Evolutionary conservation across 2,888 invertebrate species (phyloP).

Genomic region (Drymonia ruficornis): DNA sequence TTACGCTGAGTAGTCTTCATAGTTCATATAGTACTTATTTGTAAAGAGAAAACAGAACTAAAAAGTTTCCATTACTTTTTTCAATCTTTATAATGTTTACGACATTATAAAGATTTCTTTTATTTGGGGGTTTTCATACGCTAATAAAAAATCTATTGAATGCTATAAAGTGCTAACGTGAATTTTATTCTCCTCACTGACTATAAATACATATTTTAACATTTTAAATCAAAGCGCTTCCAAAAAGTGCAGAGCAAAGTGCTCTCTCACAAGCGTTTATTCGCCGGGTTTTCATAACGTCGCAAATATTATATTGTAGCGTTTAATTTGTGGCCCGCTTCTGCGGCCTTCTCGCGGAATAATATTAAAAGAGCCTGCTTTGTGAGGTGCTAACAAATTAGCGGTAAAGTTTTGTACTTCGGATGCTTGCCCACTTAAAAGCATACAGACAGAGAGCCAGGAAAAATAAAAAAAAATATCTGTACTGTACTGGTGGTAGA

Average conservation of each 20-base stretch:
- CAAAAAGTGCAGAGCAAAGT: neutral
- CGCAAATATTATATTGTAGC: conserved; percentile 56
- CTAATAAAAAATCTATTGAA: neutral
- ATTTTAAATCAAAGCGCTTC: neutral
- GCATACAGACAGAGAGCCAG: conserved; percentile 11
- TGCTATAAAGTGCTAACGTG: no score
- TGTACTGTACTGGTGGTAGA: no score
- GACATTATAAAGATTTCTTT: no score
- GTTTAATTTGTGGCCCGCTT: conserved; percentile 64
- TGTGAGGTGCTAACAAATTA: conserved; percentile 75
- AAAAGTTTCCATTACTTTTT: no score
- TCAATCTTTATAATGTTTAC: no score
- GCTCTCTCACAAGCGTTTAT: conserved; percentile 21
- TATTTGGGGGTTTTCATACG: conserved; percentile 3
- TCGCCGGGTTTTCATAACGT: conserved; percentile 40
- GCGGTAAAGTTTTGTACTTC: conserved; percentile 49
- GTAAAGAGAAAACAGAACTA: neutral
- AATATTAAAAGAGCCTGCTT: conserved; percentile 72
- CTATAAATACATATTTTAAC: neutral
- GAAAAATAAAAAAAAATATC: neutral
- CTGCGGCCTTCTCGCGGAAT: conserved; percentile 45
- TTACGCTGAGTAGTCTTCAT: neutral
- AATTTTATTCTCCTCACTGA: no score
- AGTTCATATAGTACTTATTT: no score
- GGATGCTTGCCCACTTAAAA: conserved; percentile 23